Base-by-base conservation (phyloP, 2,113 vertebrate species). In the Plectropomus leopardus region DNA sequence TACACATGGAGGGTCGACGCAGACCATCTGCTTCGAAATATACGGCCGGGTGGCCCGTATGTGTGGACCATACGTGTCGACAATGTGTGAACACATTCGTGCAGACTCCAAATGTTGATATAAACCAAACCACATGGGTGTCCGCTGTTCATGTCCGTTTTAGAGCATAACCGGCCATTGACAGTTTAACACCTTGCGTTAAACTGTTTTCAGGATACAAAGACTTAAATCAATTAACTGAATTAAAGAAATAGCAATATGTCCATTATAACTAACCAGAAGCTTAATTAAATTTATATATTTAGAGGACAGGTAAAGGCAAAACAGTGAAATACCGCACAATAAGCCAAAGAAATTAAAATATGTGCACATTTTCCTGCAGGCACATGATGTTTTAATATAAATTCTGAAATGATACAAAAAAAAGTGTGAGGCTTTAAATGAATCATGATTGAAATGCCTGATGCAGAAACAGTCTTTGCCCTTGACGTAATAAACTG, bases 401-500 rank as follows among this genome's bases (percentile, higher is more conserved):
- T 28, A 63, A 17, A 72, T 28, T 26, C 21, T 73, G 30, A 82
- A 75, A 64, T 32, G 76, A n/a, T 23, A n/a, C 8, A 21, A 9
- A 64, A 42, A 48, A 44, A 36, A 58, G 42, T 0, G 0, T 30
- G 24, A 58, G 0, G 1, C 21, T 72, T 68, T 44, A 69, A 84
- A 48, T 69, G 2, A 77, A 51, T 74, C 45, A 67, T n/a, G 36
- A 64, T 15, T 76, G 28, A 84, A 76, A 66, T 47, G 47, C 65
- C 58, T 77, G 24, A 50, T 61, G 77, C 66, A 69, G 51, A 65
- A 51, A 63, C 45, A 34, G 0, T 30, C 3, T 69, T 24, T 55
- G 61, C 36, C 69, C 57, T 84, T 78, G 55, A 84, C 4, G 7
- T 23, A 24, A 45, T 63, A 57, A 76, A 82, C 7, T 64, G 67